Conservation (phyloP, 2,888 invertebrate species). For the Dynastes tityus region DNA sequence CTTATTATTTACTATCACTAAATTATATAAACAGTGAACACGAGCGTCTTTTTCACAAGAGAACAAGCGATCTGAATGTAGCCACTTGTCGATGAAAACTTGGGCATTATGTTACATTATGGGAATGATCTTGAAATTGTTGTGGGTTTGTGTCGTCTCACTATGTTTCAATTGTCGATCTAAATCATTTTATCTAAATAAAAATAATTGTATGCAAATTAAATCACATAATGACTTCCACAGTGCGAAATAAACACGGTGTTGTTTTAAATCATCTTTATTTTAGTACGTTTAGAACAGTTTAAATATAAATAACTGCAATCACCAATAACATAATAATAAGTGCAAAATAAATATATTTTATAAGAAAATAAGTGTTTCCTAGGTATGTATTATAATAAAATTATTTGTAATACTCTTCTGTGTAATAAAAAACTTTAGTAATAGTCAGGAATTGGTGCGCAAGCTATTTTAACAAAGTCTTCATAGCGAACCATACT, state of each 20-base stretch:
- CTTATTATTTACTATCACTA: no score
- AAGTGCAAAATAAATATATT: slow-evolving; percentile 14
- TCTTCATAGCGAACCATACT: slow-evolving; percentile 91
- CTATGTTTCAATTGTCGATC: neutral
- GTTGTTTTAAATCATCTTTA: slow-evolving; percentile 6
- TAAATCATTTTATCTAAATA: neutral
- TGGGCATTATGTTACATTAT: no score
- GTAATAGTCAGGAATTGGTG: slow-evolving; percentile 94
- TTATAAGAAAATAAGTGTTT: slow-evolving; percentile 27
- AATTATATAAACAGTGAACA: no score
- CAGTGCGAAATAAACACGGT: slow-evolving; percentile 7
- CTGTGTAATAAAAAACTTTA: slow-evolving; percentile 66
- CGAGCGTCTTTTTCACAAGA: no score
- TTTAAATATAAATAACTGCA: slow-evolving; percentile 24
- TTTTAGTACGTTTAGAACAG: slow-evolving; percentile 29
- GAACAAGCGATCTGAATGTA: no score
- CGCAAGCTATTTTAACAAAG: slow-evolving; percentile 93
- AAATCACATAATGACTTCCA: slow-evolving; percentile 13
- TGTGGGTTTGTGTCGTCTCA: no score
- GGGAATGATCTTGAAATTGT: no score
- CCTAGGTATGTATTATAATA: slow-evolving; percentile 43
- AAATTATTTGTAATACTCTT: neutral
- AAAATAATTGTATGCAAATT: neutral
- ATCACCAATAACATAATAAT: neutral
- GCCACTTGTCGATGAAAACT: no score